Evolutionary conservation across 1,140 invertebrate species (phyloP), one percentile per base, ranked within the genome.

Genomic region (Drosophila kohkoa): DNA sequence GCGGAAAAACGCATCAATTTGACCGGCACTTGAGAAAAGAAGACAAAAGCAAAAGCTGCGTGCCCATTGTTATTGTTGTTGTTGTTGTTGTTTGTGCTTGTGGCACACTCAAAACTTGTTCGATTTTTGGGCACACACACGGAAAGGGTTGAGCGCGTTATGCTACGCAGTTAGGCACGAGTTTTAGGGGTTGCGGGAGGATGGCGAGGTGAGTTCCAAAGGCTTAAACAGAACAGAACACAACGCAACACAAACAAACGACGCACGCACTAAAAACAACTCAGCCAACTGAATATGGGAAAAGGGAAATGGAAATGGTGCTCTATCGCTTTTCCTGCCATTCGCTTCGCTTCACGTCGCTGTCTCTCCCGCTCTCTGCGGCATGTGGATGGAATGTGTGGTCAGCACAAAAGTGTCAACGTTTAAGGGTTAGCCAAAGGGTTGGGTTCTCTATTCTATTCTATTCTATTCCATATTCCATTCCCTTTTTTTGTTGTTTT

Each of bases 31-130:
- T 78, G 85, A 88, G 85, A 76, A 76, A 81, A 73, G 49, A 76
- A 90, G 86, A 90, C 75, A 88, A 83, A 89, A 71, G 77, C 85
- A 80, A 89, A 89, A 89, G 86, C 85, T 90, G 86, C 85, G 86
- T 90, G 74, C 65, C 73, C 74, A 83, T 74, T 82, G 46, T 77
- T 72, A 45, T 70, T 76, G 30, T 69, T 66, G 66, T 68, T 63
- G 51, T 54, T 67, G 70, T 70, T 67, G n/a, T n/a, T n/a, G n/a
- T n/a, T n/a, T n/a, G n/a, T n/a, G n/a, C n/a, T n/a, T 46, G 54
- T 25, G 49, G 35, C 16, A 51, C 81, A 49, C 81, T 72, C 73
- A 76, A 81, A 88, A 82, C 85, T 88, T 83, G 85, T 88, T 89
- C 85, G 88, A 89, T 80, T 82, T 78, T 74, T 76, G 65, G 63